Evolutionary conservation across 2,113 vertebrate species (phyloP), one percentile per base, ranked within the genome.

Genomic region (Menidia beryllina): DNA sequence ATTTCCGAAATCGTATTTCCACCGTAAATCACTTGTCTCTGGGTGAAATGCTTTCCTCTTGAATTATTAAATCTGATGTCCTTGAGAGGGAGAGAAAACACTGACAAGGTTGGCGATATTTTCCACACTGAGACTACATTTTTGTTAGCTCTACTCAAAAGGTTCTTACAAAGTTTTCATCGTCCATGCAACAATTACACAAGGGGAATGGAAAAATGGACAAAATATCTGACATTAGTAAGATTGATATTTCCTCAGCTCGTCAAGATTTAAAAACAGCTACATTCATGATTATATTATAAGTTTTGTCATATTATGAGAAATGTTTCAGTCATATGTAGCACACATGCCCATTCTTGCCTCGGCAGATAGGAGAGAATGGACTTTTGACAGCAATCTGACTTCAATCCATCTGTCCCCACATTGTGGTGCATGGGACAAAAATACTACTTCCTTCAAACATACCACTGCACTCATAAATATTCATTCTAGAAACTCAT

Each of bases 341-440:
- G 54, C 66, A 66, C 75, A 74, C 39, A 47, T 77, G 39, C 43
- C 38, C 66, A 38, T 57, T 79, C 64, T 70, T 63, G 55, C 63
- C 26, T 66, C 48, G 69, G 72, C 66, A 62, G 36, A 60, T 55
- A 48, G 41, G 54, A 55, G 64, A 61, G 72, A 85, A 89, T 77
- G 59, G 61, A 74, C 79, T 89, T 86, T 80, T 86, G 84, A 88
- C 88, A 81, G 73, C 79, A 91, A 92, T 90, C 79, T 82, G 79
- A 86, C 79, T 84, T 72, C 79, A 90, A 90, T 91, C 88, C 78
- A 81, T 91, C 89, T 90, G 60, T 54, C 69, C 51, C 65, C 27
- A 87, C 88, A 91, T 89, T 84, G 77, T 77, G 58, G 73, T 1
- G 36, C 66, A 54, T 65, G 75, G 67, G 48, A 71, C 53, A 69